Conservation (phyloP, 2,113 vertebrate genomes). For the Podilymbus podiceps region DNA sequence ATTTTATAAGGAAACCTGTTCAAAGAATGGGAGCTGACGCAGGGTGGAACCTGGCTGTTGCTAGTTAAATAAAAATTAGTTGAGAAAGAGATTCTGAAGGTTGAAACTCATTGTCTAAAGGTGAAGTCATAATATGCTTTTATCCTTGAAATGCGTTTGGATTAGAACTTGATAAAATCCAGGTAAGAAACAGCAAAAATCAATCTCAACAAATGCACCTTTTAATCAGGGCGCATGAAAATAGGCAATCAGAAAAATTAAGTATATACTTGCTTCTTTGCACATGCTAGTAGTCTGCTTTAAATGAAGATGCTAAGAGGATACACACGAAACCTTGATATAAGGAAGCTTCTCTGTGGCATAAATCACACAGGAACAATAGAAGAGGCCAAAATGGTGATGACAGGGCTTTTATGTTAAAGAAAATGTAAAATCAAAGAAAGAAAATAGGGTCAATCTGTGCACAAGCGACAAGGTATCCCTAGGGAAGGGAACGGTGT, state of each 20-base stretch:
- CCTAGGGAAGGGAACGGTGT: not conserved
- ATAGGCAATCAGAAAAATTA: not conserved
- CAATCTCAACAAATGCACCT: not conserved
- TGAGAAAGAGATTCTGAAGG: not conserved
- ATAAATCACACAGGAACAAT: constrained; percentile 13
- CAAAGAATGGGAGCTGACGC: not conserved
- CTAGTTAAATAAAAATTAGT: not conserved
- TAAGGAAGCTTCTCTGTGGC: not conserved
- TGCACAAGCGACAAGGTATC: constrained; percentile 20
- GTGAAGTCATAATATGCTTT: not conserved
- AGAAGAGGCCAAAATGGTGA: not conserved
- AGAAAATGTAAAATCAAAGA: constrained; percentile 36
- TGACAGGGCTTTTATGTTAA: not conserved
- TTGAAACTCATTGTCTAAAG: not conserved
- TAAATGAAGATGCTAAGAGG: constrained; percentile 10
- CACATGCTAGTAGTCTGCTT: not conserved
- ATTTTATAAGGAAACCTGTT: not conserved
- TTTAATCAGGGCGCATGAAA: not conserved
- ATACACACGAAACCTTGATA: not conserved
- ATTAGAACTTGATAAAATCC: not conserved
- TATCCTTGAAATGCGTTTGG: not conserved
- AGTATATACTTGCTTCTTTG: not conserved
- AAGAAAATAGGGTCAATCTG: constrained; percentile 30
- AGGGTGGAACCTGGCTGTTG: not conserved
- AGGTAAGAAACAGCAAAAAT: not conserved